Evolutionary conservation across 2,113 vertebrate species (phyloP).

Genomic region (Pandion haliaetus): DNA sequence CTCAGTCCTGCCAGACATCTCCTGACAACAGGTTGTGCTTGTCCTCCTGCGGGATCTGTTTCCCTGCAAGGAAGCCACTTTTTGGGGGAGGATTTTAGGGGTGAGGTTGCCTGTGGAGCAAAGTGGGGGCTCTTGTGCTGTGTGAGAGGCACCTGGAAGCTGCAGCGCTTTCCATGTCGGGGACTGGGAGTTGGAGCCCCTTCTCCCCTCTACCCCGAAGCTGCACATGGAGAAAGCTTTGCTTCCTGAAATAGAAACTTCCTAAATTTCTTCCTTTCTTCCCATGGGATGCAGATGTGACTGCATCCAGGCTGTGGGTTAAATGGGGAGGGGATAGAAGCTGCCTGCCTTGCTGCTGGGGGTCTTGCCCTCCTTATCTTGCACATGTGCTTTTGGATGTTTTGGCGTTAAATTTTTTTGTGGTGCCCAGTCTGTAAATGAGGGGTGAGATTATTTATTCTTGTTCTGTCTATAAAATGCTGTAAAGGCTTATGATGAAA

Average conservation of each 20-base stretch:
- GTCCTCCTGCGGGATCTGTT: accelerated
- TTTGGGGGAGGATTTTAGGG: neutral
- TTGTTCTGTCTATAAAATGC: neutral
- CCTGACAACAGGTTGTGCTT: neutral
- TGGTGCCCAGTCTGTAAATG: neutral
- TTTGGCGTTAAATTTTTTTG: neutral
- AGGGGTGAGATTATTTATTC: neutral
- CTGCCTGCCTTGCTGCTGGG: neutral
- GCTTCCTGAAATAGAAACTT: neutral
- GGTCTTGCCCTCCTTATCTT: neutral
- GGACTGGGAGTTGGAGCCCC: neutral
- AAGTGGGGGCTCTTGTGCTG: neutral
- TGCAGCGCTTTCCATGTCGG: neutral
- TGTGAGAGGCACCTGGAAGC: neutral
- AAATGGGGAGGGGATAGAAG: accelerated
- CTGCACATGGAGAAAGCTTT: neutral
- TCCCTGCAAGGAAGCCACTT: neutral
- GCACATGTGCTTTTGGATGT: neutral
- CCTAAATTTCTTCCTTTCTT: neutral
- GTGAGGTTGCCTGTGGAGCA: no score
- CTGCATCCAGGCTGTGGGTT: neutral
- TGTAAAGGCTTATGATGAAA: neutral
- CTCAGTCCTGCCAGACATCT: accelerated
- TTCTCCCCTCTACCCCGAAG: neutral
- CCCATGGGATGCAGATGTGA: neutral